Base-by-base conservation (phyloP, 2,888 invertebrate species). In the Folsomia manolachei region DNA sequence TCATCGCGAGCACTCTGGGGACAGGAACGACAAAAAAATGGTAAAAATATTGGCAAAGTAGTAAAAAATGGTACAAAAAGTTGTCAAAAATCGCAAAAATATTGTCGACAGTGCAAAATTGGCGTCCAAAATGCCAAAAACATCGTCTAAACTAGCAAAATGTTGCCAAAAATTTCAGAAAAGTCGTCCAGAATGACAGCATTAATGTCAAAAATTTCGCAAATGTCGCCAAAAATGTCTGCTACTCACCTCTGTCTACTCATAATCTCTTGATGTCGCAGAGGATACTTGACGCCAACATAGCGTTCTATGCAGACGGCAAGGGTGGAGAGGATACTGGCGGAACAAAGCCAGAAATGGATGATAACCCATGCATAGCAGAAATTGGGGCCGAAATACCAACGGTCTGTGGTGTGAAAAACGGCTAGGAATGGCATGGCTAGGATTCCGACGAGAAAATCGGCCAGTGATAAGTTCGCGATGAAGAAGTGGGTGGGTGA, bases 281-380 rank as follows among this genome's bases (percentile, higher is more conserved):
- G 27, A 0, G 78, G 76, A 56, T 39, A 73, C n/a, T 71, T 63
- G 27, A 78, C 78, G 18, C 76, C 78, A n/a, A 78, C 69, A 63
- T 78, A 78, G 23, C 78, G 70, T 21, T 78, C 78, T 27, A 78
- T 67, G 52, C 75, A 76, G n/a, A 78, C 72, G 1, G 73, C 76
- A 66, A 73, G 72, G 4, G 76, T 75, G 0, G 78, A 78, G 23
- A 76, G 25, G 25, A 78, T 78, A 7, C 76, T 76, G 0, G 78
- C 71, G 1, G 76, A 71, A 39, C 78, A 78, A 1, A 78, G 70
- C 75, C 73, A 76, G 53, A 78, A 76, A 63, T 78, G 78, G 39
- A 75, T 76, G 24, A 69, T 68, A 18, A 71, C 67, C 76, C 76
- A 78, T 0, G 69, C 63, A 18, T 66, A 70, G 26, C 78, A 78